Evolutionary conservation across 2,888 invertebrate species (phyloP).

Genomic region (Synanthedon tipuliformis): DNA sequence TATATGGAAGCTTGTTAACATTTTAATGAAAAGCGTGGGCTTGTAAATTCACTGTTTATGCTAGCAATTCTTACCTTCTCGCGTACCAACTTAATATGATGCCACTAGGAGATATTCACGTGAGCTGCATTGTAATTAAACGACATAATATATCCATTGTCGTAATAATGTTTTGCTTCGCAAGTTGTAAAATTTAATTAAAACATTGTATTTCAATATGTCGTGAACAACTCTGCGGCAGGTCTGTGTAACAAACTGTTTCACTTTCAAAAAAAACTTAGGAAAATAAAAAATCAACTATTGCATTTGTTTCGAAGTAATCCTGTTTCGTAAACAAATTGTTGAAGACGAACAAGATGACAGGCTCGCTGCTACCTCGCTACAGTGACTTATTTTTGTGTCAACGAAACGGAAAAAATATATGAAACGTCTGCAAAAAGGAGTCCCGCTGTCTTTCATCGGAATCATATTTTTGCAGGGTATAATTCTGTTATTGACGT

Average conservation of each 20-base stretch:
- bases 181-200: no score
- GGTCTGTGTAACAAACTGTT: no score
- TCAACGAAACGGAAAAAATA: slow-evolving; percentile 16
- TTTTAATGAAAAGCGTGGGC: slow-evolving; percentile 48
- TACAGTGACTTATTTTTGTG: slow-evolving; percentile 16
- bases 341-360: slow-evolving; percentile 13
- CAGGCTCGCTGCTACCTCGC: slow-evolving; percentile 12
- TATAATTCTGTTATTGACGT: no score
- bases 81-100: background rate
- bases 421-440: slow-evolving; percentile 14
- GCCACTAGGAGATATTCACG: background rate
- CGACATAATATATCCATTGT: background rate
- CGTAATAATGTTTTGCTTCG: no score
- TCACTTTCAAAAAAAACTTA: no score
- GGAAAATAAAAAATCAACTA: no score
- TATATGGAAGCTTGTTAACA: slow-evolving; percentile 52
- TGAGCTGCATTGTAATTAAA: background rate
- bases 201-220: no score
- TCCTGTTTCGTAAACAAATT: slow-evolving; percentile 14
- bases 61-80: slow-evolving; percentile 12
- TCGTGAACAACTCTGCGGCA: no score
- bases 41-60: slow-evolving; percentile 40
- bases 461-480: slow-evolving; percentile 13
- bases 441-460: slow-evolving; percentile 14
- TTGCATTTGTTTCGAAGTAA: background rate